phyloP scores from a whole-genome alignment of 2,113 vertebrate species.

The Toxostoma redivivum region DNA sequence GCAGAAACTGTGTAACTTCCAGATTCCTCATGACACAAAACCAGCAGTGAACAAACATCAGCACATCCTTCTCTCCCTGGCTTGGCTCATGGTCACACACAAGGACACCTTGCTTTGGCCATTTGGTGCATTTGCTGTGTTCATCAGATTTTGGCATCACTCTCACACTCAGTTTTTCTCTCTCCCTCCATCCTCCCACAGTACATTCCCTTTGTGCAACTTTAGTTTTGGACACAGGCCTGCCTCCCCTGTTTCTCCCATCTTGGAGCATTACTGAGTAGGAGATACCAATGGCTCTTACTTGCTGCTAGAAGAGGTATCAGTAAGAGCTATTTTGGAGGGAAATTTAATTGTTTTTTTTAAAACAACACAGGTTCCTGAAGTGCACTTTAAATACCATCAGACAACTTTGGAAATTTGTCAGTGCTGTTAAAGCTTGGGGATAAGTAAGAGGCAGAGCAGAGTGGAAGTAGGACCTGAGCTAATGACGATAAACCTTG shows the following conservation, averaged over 20 bases:
- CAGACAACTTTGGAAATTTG: neutral
- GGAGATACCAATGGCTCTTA: neutral
- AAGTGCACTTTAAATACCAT: neutral
- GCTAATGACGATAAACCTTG: neutral
- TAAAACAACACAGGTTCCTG: neutral
- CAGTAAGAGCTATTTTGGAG: neutral
- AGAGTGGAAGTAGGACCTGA: neutral
- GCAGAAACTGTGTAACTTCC: neutral
- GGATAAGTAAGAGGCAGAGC: neutral
- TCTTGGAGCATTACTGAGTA: neutral
- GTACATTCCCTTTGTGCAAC: neutral
- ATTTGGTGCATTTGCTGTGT: neutral
- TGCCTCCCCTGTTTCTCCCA: neutral
- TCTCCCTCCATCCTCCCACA: neutral
- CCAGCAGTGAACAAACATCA: neutral
- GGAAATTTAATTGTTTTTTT: neutral
- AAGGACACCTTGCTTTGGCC: neutral
- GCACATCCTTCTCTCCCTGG: neutral
- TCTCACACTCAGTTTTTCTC: neutral
- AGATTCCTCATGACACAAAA: neutral
- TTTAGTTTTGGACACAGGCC: neutral
- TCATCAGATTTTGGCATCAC: neutral
- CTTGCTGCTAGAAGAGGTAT: neutral
- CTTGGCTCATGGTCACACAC: neutral
- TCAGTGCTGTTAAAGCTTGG: neutral